A percentile compares a stretch with the other conserved stretches of the same genome.
These are phyloP conservation scores for Penaeus chinensis DNA, from an alignment of 1,140 invertebrate species.

Conservation along the genomic window DNA sequence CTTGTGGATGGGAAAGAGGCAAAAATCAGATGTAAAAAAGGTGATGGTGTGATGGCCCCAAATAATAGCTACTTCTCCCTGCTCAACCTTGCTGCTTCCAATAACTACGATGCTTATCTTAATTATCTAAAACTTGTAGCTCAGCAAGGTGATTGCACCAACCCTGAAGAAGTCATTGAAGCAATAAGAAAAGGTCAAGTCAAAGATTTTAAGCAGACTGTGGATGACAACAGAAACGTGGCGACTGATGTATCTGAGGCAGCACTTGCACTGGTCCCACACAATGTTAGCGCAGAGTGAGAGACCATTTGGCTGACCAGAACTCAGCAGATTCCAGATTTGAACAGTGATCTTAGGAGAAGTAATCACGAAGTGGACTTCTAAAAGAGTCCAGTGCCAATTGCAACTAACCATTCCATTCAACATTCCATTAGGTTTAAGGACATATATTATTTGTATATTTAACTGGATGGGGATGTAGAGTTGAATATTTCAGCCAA, in stretches of 20 bases:
- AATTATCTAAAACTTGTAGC: slow-evolving; percentile 48
- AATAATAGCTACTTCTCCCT: slow-evolving; percentile 49
- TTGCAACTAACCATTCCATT: slow-evolving; percentile 57
- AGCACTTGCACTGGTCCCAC: slow-evolving; percentile 46
- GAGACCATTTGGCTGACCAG: background rate
- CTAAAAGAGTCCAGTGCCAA: slow-evolving; percentile 41
- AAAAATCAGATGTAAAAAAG: slow-evolving; percentile 46
- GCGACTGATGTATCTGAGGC: slow-evolving; percentile 33
- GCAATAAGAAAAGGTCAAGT: slow-evolving; percentile 38
- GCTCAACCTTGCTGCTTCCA: slow-evolving; percentile 53
- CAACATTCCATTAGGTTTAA: slow-evolving; percentile 56
- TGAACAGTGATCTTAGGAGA: background rate
- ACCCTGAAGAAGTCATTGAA: slow-evolving; percentile 37
- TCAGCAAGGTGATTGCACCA: slow-evolving; percentile 37
- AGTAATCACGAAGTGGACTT: slow-evolving; percentile 16
- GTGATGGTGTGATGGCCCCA: slow-evolving; percentile 34
- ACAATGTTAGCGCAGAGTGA: slow-evolving; percentile 38
- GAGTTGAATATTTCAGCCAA: slow-evolving; percentile 7
- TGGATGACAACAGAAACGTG: slow-evolving; percentile 58
- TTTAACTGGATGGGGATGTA: slow-evolving; percentile 45
- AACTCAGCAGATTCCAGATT: too few relatives aligned
- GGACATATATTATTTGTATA: slow-evolving; percentile 34
- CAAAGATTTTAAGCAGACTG: slow-evolving; percentile 42
- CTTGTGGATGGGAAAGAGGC: slow-evolving; percentile 40
- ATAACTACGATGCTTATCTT: slow-evolving; percentile 56